Base-by-base conservation (phyloP, 2,888 invertebrate genomes). In the Zaprionus obscuricornis region DNA sequence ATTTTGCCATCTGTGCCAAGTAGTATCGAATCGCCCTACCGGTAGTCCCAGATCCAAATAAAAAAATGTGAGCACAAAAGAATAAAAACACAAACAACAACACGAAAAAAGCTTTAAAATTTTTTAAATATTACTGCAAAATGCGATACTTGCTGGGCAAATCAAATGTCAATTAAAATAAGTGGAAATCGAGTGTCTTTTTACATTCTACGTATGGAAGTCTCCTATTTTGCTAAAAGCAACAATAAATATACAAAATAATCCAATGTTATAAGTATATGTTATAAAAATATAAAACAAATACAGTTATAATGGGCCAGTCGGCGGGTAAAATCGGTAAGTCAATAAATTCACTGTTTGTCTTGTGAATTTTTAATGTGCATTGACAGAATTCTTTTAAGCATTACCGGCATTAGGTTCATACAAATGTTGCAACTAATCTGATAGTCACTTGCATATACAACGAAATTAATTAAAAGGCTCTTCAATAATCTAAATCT, bases 271-370 rank as follows among this genome's bases (percentile, higher is more conserved):
- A 17, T 36, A 52, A 56, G 37, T 52, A 47, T 27, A 31, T 20
- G n/a, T n/a, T n/a, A n/a, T n/a, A n/a, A n/a, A n/a, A n/a, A n/a
- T n/a, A n/a, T n/a, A n/a, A n/a, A n/a, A n/a, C 45, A 27, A 46
- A 39, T 45, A 31, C 17, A 56, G 3, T 42, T 49, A 51, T 7
- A 26, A 88, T 88, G 88, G 88, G 88, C 45, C 86, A 87, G 63
- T 86, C 88, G 77, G 88, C 87, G 57, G 72, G 87, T 65, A 88
- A 88, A 88, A 88, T 88, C 54, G 88, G 88, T 88, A 75, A 88
- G 88, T 78, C 5, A 31, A 36, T 31, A 24, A 4, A 8, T 2
- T 10, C n/a, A 17, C 8, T 20, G 8, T 31, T 68, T 40, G 10
- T 36, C 10, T 20, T 31, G n/a, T 52, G 24, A 26, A 52, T 64